A percentile compares a stretch with the other conserved stretches of the same genome.
phyloP scores from a whole-genome alignment of 1,140 invertebrate species.

The Parasteatoda tepidariorum region DNA sequence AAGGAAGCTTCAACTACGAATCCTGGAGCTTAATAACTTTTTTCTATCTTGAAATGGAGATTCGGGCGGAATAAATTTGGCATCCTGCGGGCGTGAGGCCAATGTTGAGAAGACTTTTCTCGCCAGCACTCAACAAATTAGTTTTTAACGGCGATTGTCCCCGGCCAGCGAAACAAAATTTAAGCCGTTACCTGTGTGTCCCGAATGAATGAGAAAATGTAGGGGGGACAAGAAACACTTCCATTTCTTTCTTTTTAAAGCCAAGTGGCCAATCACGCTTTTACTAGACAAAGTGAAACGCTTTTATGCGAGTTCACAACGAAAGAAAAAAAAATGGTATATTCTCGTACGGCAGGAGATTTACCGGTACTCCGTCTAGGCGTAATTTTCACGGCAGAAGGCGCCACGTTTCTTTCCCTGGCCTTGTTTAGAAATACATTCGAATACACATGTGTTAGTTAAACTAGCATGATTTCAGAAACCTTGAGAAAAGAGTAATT shows the following conservation, averaged over 20 bases:
- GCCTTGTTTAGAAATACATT: constrained; percentile 11
- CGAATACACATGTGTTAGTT: not conserved
- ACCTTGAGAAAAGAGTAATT: constrained; percentile 27
- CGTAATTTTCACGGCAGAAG: not conserved
- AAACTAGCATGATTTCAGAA: not conserved
- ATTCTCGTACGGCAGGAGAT: constrained; percentile 3
- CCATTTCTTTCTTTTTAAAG: constrained; percentile 54
- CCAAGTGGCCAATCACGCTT: constrained; percentile 47
- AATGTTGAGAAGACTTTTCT: constrained; percentile 27
- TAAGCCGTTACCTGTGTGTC: constrained; percentile 54
- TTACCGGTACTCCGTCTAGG: not conserved
- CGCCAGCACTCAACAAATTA: constrained; percentile 54
- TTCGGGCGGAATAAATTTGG: constrained; percentile 50
- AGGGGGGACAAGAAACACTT: constrained; percentile 22
- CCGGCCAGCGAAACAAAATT: constrained; percentile 34
- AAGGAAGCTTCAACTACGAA: constrained; percentile 48
- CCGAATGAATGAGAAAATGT: constrained; percentile 23
- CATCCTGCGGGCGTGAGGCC: constrained; percentile 44
- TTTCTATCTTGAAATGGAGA: constrained; percentile 56
- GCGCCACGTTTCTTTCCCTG: not conserved
- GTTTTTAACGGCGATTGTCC: constrained; percentile 59
- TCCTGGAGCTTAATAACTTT: constrained; percentile 46
- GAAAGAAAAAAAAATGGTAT: not conserved
- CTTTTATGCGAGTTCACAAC: constrained; percentile 5
- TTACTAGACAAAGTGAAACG: constrained; percentile 42